Base-by-base conservation (phyloP, 2,113 vertebrate species). In the Podarcis muralis region DNA sequence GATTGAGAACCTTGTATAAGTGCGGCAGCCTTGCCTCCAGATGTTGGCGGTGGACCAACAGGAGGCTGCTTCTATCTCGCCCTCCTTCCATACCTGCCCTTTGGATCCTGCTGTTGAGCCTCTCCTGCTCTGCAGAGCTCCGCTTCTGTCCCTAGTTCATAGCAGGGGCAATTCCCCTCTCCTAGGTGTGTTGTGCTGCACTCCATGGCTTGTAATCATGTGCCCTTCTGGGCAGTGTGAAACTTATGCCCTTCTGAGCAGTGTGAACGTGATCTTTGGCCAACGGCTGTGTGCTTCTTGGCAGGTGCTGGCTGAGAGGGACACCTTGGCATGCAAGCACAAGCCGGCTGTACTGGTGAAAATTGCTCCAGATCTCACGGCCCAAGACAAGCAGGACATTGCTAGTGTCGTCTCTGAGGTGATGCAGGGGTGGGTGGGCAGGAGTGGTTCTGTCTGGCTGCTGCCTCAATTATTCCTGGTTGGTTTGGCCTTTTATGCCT, bases 261-360 rank as follows among this genome's bases (percentile, higher is more conserved):
- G 23, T 4, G 0, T 12, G 20, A 2, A 2, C 0, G 20, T 23
- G 35, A 40, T 20, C 53, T n/a, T 2, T 25, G 5, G 4, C 5
- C 5, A 3, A 23, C 30, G 1, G 25, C 22, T 30, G 3, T 37
- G 7, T 74, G 59, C 62, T 20, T 23, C 25, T 1, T 6, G 86
- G 43, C 94, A 99, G 99, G 99, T 99, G 86, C 91, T 99, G 89
- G 96, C 93, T 5, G 98, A 98, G 91, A 97, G 99, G 30, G 97
- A 99, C 1, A 74, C 88, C 22, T 93, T 99, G 90, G 94, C 96
- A 88, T 92, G 85, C 1, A 48, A 89, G 9, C 95, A 0, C 32
- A 98, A 94, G 87, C 98, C 98, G 0, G 98, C 98, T 0, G 95
- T 99, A 65, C 95, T 99, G 93, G 97, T 99, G 90, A 99, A 99